Conservation (phyloP, 2,888 invertebrate species). For the Polymixis flavicincta region DNA sequence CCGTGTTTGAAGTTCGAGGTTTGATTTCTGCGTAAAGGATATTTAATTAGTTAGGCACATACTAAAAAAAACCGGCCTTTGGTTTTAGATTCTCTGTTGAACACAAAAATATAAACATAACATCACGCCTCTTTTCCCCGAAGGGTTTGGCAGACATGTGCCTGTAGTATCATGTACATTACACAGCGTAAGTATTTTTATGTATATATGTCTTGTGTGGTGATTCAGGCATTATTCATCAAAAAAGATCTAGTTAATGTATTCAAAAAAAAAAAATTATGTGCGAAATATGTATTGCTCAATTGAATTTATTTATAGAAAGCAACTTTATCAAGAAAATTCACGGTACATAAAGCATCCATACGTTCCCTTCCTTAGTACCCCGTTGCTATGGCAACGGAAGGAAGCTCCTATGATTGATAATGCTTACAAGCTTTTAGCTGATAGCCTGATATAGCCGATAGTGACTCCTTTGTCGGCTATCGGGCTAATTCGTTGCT, state of each 20-base stretch:
- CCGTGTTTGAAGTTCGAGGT: neutral
- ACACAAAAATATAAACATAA: neutral
- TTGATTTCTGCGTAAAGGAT: neutral
- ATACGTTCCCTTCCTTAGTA: slow-evolving; percentile 20
- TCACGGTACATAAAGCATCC: slow-evolving; percentile 22
- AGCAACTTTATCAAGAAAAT: slow-evolving; percentile 14
- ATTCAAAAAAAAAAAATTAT: too few relatives aligned
- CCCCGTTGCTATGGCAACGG: slow-evolving; percentile 52
- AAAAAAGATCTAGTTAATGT: neutral
- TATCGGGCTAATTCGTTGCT: slow-evolving; percentile 16
- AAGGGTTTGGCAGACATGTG: neutral
- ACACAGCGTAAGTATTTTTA: too few relatives aligned
- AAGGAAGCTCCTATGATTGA: slow-evolving; percentile 64
- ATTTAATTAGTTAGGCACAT: neutral
- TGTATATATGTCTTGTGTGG: neutral
- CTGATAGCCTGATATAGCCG: slow-evolving; percentile 39
- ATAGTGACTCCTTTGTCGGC: slow-evolving; percentile 36
- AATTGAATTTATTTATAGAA: neutral
- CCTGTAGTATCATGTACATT: neutral
- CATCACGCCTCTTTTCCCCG: too few relatives aligned
- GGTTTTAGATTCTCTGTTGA: neutral
- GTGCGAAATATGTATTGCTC: neutral
- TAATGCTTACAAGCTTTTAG: slow-evolving; percentile 48
- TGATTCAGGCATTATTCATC: neutral
- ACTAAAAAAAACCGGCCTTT: neutral